Evolutionary conservation across 2,113 vertebrate species (phyloP).

Genomic region (Xerus inauris): DNA sequence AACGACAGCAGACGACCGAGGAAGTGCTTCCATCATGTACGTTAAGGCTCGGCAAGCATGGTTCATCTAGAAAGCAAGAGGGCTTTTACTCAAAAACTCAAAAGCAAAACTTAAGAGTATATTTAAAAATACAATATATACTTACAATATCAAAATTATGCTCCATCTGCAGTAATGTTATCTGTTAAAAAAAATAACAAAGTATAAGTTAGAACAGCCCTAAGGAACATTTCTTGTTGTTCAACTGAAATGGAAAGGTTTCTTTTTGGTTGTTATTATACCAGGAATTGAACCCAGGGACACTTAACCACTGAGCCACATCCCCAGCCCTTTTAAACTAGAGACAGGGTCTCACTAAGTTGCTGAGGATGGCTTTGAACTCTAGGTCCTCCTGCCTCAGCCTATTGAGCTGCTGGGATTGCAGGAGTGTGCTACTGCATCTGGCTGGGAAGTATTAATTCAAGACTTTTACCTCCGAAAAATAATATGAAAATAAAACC

Average conservation of each 20-base stretch:
- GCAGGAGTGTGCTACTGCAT: background rate
- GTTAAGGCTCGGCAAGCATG: constrained; percentile 99
- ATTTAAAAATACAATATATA: constrained; percentile 66
- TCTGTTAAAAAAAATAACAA: constrained; percentile 86
- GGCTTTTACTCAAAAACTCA: background rate
- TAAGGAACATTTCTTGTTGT: background rate
- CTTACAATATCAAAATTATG: constrained; percentile 99
- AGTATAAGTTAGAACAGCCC: background rate
- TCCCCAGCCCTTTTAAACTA: too few species aligned
- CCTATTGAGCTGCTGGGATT: background rate
- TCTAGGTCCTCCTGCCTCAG: background rate
- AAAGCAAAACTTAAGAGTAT: background rate
- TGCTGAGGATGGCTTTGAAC: background rate
- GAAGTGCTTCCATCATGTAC: constrained; percentile 99
- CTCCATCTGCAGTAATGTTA: constrained; percentile 99
- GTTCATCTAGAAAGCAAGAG: constrained; percentile 92
- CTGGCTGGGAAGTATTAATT: background rate
- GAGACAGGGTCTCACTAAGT: background rate
- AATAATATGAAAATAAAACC: background rate
- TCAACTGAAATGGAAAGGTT: background rate
- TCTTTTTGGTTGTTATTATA: background rate
- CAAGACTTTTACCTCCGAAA: background rate
- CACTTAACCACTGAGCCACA: background rate
- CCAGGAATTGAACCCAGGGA: background rate
- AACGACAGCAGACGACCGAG: constrained; percentile 98